Conservation (phyloP, 1,140 invertebrate genomes). For the Augochlora pura region DNA sequence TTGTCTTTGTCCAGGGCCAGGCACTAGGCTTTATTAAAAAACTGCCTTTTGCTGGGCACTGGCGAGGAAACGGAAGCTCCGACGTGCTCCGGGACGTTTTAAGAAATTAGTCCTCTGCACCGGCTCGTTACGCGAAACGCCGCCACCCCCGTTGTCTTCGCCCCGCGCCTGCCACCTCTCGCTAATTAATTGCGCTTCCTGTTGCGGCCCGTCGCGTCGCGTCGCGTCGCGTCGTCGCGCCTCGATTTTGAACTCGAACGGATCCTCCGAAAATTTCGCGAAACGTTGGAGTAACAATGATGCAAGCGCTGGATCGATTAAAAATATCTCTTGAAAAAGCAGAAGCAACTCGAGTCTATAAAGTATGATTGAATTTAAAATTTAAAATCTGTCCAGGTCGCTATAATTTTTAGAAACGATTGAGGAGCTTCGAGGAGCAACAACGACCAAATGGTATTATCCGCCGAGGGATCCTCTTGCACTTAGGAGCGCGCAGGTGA, state of each 20-base stretch:
- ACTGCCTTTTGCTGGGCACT: constrained; percentile 63
- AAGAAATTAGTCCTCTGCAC: constrained; percentile 74
- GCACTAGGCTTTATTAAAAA: constrained; percentile 78
- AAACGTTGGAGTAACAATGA: no score
- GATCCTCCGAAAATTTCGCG: not conserved
- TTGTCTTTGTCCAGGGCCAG: constrained; percentile 60
- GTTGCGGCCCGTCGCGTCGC: no score
- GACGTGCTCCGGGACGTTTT: constrained; percentile 61
- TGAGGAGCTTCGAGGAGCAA: not conserved
- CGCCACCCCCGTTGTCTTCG: not conserved
- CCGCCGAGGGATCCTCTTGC: not conserved
- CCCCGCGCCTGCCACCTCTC: not conserved
- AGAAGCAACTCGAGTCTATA: no score
- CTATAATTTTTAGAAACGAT: not conserved
- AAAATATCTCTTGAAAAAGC: no score
- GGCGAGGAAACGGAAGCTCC: constrained; percentile 72
- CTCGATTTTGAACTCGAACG: no score
- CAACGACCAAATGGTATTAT: not conserved
- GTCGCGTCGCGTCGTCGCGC: not conserved
- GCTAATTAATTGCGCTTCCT: constrained; percentile 43
- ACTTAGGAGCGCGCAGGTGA: not conserved
- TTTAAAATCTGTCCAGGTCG: no score
- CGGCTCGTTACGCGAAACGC: constrained; percentile 42
- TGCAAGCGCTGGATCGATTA: no score
- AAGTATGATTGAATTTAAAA: no score